Base-by-base conservation (phyloP, 2,113 vertebrate genomes). In the Clarias magur region DNA sequence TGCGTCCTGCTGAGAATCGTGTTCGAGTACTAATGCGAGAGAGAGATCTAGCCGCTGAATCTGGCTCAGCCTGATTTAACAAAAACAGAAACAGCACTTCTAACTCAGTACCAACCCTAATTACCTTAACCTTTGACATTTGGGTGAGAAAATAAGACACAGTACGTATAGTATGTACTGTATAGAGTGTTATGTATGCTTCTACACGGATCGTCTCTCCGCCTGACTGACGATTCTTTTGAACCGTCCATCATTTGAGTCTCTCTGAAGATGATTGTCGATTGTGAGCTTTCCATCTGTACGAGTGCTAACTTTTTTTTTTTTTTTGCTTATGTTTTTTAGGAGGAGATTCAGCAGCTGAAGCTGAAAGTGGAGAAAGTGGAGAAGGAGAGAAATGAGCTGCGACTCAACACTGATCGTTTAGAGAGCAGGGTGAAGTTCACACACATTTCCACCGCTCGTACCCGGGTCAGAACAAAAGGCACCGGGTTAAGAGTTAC, bases 301-400 rank as follows among this genome's bases (percentile, higher is more conserved):
- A 59, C 48, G 57, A 21, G 21, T 82, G 80, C 78, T 70, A 27
- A 30, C 59, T 60, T 4, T 4, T 8, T 85, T 34, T 86, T 4
- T 65, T 27, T 87, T 19, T 84, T 0, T 88, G 12, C 80, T 67
- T 34, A 0, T 68, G 27, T 0, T 83, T 30, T 19, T 83, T 91
- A 99, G 98, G 98, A 99, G 90, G 98, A 99, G 93, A 98, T 99
- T 92, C 97, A 97, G 91, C 97, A 97, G 91, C 94, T 99, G 82
- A 97, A 96, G 83, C 94, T 94, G 92, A 98, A 96, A 75, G 91
- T 99, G 2, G 98, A 99, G 93, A 99, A 97, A 91, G 96, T 96
- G 90, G 98, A 99, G 93, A 99, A 97, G 89, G 98, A 99, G 90
- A 94, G 98, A 62, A 98, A 97, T 6, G 98, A 99, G 91, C 94